phyloP scores from a whole-genome alignment of 2,113 vertebrate species.

The crab-eating macaque (Macaca fascicularis) region DNA sequence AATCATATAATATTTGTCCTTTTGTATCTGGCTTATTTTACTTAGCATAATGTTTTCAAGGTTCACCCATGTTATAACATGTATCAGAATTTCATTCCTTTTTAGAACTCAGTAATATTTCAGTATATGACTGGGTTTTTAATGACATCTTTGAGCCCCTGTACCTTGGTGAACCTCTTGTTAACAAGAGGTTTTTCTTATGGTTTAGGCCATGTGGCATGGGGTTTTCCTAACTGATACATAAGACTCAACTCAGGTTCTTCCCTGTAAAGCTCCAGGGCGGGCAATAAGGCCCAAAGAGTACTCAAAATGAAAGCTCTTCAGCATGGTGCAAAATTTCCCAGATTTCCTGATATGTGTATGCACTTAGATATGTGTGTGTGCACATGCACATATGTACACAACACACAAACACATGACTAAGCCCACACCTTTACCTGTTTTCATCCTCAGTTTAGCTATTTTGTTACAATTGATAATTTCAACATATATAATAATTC shows the following conservation, averaged over 20 bases:
- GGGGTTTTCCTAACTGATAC: neutral
- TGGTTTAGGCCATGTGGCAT: neutral
- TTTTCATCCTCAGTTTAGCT: neutral
- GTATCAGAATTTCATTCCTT: neutral
- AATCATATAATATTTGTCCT: neutral
- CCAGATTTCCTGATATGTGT: neutral
- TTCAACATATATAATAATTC: neutral
- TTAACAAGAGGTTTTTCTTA: neutral
- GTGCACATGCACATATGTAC: fast-evolving
- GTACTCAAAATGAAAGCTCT: neutral
- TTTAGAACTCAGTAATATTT: neutral
- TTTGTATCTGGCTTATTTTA: neutral
- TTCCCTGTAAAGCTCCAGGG: neutral
- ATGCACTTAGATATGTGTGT: neutral
- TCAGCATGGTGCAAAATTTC: neutral
- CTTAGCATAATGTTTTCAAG: neutral
- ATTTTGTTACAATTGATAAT: neutral
- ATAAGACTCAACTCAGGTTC: neutral
- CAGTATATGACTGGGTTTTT: neutral
- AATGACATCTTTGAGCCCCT: neutral
- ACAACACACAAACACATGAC: neutral
- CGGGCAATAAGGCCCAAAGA: neutral
- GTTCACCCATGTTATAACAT: neutral
- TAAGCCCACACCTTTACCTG: neutral
- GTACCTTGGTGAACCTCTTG: neutral